Conservation (phyloP, 2,113 vertebrate species). For the Sinocyclocheilus grahami region DNA sequence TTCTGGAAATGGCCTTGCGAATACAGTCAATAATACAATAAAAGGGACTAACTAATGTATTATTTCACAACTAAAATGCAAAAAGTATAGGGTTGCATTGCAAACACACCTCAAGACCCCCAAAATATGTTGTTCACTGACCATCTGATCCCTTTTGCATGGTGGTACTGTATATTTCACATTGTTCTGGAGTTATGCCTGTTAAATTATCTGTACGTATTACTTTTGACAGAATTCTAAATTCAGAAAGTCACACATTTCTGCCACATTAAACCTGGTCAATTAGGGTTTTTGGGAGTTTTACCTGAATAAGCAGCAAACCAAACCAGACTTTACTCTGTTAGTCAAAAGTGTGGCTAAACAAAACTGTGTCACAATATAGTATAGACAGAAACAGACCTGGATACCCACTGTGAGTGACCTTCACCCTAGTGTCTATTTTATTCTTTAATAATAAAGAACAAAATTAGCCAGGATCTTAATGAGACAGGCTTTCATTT, state of each 20-base stretch:
- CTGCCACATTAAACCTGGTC: background rate
- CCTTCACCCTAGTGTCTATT: background rate
- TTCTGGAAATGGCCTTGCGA: too few relatives aligned
- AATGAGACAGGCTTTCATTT: background rate
- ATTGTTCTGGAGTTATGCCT: background rate
- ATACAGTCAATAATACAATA: too few relatives aligned
- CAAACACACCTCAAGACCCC: background rate
- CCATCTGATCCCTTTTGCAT: background rate
- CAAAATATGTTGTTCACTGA: background rate
- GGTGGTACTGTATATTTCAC: background rate
- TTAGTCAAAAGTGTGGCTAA: background rate
- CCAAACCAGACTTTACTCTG: background rate
- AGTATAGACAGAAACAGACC: background rate
- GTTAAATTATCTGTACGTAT: background rate
- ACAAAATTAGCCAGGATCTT: background rate
- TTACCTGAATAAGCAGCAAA: background rate
- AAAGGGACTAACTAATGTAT: background rate
- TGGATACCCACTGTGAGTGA: background rate
- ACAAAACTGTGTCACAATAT: background rate
- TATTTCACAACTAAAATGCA: background rate
- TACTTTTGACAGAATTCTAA: background rate
- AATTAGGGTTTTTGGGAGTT: background rate
- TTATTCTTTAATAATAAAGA: background rate
- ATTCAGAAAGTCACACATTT: background rate
- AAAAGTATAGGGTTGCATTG: too few relatives aligned